A percentile compares a stretch with the other conserved stretches of the same genome.
Conservation (phyloP, 1,140 invertebrate species). For the Glomeris maerens region DNA sequence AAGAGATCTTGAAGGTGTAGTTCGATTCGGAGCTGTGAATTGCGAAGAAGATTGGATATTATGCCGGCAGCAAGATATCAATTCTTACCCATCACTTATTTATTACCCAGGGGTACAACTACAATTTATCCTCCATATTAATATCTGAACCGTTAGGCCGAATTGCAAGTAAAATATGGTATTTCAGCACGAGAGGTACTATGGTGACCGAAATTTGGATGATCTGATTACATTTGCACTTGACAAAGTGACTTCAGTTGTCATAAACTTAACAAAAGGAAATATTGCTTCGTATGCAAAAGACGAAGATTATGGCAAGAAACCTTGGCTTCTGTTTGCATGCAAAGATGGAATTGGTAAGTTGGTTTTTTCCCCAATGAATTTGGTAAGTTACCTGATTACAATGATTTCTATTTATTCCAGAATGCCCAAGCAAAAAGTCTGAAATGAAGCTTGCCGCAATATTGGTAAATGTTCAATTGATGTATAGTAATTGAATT, state of each 20-base stretch:
- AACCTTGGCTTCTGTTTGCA: conserved; percentile 35
- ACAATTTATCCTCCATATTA: conserved; percentile 9
- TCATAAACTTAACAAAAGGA: conserved; percentile 24
- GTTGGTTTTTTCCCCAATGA: background rate
- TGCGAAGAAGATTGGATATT: conserved; percentile 59
- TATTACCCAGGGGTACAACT: conserved; percentile 38
- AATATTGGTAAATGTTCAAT: conserved; percentile 43
- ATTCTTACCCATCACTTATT: conserved; percentile 52
- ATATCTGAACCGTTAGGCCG: background rate
- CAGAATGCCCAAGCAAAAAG: conserved; percentile 37
- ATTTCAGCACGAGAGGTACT: conserved; percentile 32
- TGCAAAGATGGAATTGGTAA: conserved; percentile 33
- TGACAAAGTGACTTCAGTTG: conserved; percentile 24
- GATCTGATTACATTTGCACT: conserved; percentile 32
- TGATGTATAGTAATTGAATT: background rate
- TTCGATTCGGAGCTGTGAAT: conserved; percentile 62
- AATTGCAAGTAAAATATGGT: no score
- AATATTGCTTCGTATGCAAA: conserved; percentile 23
- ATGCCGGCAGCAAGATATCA: conserved; percentile 48
- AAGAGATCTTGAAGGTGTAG: conserved; percentile 49
- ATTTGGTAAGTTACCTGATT: background rate
- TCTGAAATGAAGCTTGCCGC: conserved; percentile 44
- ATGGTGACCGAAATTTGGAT: conserved; percentile 28
- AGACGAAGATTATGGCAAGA: conserved; percentile 12
- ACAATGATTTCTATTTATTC: conserved; percentile 12